A percentile compares a stretch with the other conserved stretches of the same genome.
phyloP scores from a whole-genome alignment of 2,888 invertebrate genomes.

The Yponomeuta sedellus region DNA sequence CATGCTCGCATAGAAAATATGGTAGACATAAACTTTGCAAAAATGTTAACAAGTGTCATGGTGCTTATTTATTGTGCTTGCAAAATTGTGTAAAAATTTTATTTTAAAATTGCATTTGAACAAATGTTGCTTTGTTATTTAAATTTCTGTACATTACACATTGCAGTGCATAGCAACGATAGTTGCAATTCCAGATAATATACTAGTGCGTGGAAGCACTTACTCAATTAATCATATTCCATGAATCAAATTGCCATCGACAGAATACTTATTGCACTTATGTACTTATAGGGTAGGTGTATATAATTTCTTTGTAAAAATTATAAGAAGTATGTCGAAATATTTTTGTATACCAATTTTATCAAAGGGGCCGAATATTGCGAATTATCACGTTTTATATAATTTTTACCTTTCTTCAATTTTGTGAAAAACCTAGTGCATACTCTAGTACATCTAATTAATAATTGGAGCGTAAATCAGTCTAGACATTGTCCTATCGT shows the following conservation, averaged over 20 bases:
- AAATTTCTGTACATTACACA: conserved; percentile 1
- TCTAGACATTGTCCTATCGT: conserved; percentile 67
- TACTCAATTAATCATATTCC: neutral
- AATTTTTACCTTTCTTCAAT: conserved; percentile 27
- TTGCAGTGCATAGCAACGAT: neutral
- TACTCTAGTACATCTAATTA: conserved; percentile 45
- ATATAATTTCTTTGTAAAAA: conserved; percentile 6
- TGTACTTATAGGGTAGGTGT: neutral
- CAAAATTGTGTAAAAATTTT: neutral
- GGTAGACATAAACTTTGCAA: neutral
- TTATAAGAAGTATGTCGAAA: conserved; percentile 3
- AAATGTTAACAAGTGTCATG: conserved; percentile 2
- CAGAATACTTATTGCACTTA: neutral
- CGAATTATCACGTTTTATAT: conserved; percentile 42
- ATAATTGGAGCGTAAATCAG: conserved; percentile 66
- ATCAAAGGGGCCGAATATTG: conserved; percentile 56
- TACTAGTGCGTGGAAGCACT: neutral
- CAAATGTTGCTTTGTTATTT: conserved; percentile 8
- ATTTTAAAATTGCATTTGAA: conserved; percentile 7
- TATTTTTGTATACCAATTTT: conserved; percentile 47
- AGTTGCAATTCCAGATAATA: neutral
- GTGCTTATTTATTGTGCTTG: neutral
- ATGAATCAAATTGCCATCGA: neutral
- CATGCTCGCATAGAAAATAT: neutral
- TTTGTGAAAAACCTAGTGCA: conserved; percentile 61